Conservation (phyloP, 1,140 invertebrate genomes). For the Lasaia peninsularis region DNA sequence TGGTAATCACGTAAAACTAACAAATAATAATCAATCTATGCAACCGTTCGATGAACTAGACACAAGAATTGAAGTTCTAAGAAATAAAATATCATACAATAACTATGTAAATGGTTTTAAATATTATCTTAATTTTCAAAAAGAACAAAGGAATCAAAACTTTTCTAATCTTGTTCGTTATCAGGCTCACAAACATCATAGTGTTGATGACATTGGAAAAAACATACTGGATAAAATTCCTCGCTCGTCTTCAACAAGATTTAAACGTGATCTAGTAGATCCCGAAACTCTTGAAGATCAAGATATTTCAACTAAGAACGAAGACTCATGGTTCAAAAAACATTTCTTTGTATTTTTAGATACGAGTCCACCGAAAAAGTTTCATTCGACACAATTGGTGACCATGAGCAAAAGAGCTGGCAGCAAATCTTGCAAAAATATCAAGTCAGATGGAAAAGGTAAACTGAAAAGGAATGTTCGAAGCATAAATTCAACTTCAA, state of each 20-base stretch:
- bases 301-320: constrained; percentile 56
- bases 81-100: constrained; percentile 51
- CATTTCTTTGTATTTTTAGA: constrained; percentile 61
- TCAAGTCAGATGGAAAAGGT: background rate
- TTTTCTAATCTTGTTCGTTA: constrained; percentile 56
- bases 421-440: background rate
- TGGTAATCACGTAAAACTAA: background rate
- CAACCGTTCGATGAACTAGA: constrained; percentile 16
- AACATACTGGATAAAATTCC: constrained; percentile 60
- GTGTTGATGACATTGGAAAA: constrained; percentile 67
- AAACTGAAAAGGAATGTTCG: background rate
- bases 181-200: constrained; percentile 64
- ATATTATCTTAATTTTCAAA: constrained; percentile 61
- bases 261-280: constrained; percentile 44
- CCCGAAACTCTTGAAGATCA: constrained; percentile 50
- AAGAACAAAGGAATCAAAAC: constrained; percentile 44
- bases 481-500: background rate
- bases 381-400: constrained; percentile 46
- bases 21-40: background rate
- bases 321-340: constrained; percentile 63
- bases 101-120: constrained; percentile 63
- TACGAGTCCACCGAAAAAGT: constrained; percentile 50
- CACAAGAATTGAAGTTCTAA: constrained; percentile 41
- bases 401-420: constrained; percentile 15
- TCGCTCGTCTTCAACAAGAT: constrained; percentile 29